Evolutionary conservation across 2,888 invertebrate species (phyloP).

Genomic region (Coecobrya sp.): DNA sequence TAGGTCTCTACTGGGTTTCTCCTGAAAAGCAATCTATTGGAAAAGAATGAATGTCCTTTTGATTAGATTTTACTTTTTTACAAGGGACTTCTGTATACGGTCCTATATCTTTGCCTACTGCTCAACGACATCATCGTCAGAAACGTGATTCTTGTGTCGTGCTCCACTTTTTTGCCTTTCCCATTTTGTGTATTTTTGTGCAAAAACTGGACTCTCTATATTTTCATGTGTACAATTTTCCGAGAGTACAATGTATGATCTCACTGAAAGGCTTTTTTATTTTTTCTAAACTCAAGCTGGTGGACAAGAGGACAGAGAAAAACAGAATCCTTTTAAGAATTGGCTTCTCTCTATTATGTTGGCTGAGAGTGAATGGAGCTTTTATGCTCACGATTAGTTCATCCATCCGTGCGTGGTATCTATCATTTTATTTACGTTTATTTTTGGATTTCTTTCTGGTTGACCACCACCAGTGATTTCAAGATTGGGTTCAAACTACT

Average conservation of each 20-base stretch:
- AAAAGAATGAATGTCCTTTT: constrained; percentile 52
- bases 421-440: neutral
- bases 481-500: too few species aligned
- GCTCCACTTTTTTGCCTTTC: neutral
- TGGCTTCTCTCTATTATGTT: too few species aligned
- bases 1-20: neutral
- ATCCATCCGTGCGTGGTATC: neutral
- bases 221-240: too few species aligned
- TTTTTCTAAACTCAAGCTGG: too few species aligned
- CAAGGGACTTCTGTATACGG: neutral
- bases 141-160: neutral
- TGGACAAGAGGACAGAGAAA: too few species aligned
- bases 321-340: too few species aligned
- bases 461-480: too few species aligned
- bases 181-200: neutral
- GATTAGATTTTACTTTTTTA: constrained; percentile 46
- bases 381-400: constrained; percentile 17
- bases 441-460: neutral
- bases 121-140: neutral
- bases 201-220: too few species aligned
- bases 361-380: neutral
- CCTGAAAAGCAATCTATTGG: constrained; percentile 50
- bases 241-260: too few species aligned
- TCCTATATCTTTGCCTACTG: too few species aligned
- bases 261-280: too few species aligned